These are phyloP conservation scores for Ormyrus pomaceus DNA, from an alignment of 2,888 invertebrate species.

Conservation along the genomic window DNA sequence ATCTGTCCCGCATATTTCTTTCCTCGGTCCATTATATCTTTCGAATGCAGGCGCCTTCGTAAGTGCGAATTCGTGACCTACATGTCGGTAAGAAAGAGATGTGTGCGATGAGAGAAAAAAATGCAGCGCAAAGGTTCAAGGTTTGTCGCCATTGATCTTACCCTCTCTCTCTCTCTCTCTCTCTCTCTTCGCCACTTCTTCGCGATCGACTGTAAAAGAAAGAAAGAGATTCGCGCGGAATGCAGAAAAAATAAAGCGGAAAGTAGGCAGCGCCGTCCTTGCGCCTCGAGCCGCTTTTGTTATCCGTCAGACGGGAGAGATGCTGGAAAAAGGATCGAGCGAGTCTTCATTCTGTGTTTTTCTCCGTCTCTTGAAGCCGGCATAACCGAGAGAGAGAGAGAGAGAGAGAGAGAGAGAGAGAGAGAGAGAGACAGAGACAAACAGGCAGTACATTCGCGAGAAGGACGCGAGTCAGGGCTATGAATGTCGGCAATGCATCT, in stretches of 20 bases:
- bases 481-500: constrained; percentile 17
- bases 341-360: neutral
- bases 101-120: constrained; percentile 7
- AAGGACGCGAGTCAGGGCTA: neutral
- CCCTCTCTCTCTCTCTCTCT: neutral
- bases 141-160: constrained; percentile 36
- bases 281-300: constrained; percentile 16
- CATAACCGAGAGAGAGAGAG: neutral
- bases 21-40: constrained; percentile 14
- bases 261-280: constrained; percentile 33
- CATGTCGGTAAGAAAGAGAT: constrained; percentile 13
- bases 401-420: neutral
- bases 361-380: neutral
- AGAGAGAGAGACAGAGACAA: constrained; percentile 6
- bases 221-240: constrained; percentile 12
- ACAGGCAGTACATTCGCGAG: neutral
- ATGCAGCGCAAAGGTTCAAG: constrained; percentile 48
- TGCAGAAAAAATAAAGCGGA: constrained; percentile 7
- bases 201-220: constrained; percentile 9
- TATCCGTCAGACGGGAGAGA: neutral
- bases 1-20: neutral
- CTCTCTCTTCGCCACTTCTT: neutral
- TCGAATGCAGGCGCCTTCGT: constrained; percentile 18
- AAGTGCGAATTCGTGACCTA: constrained; percentile 42
- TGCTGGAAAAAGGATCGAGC: neutral